phyloP scores from a whole-genome alignment of 2,888 invertebrate genomes.

The Physocephala rufipes region DNA sequence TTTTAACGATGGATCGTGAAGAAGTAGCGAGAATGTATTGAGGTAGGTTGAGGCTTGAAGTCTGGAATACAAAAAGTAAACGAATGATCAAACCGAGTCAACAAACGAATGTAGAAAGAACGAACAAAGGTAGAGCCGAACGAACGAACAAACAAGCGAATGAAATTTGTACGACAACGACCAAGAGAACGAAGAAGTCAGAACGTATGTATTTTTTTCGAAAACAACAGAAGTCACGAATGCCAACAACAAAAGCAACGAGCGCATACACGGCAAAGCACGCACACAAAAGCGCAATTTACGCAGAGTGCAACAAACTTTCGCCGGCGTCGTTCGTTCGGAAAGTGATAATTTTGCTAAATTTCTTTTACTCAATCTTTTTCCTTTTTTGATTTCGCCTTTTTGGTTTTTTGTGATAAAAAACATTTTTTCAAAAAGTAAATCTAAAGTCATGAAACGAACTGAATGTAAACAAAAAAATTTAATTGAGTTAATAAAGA shows the following conservation, averaged over 20 bases:
- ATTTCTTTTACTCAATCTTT: background rate
- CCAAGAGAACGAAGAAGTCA: background rate
- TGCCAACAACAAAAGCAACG: background rate
- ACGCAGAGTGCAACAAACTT: constrained; percentile 40
- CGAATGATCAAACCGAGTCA: background rate
- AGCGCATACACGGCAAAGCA: background rate
- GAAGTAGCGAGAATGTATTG: constrained; percentile 30
- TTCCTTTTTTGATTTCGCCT: background rate
- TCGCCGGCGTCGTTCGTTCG: background rate
- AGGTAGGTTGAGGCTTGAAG: constrained; percentile 34
- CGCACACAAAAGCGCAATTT: constrained; percentile 11
- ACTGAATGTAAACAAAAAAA: constrained; percentile 21
- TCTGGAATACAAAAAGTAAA: constrained; percentile 25
- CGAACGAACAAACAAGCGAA: no score
- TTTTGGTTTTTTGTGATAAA: constrained; percentile 1
- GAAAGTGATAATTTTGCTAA: constrained; percentile 33
- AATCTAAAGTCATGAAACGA: constrained; percentile 30
- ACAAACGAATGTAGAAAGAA: no score
- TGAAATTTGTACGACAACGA: constrained; percentile 12
- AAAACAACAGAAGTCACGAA: background rate
- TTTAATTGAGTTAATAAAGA: constrained; percentile 11
- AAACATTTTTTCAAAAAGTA: constrained; percentile 25
- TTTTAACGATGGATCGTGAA: background rate
- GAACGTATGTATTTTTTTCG: background rate
- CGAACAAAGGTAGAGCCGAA: no score